Evolutionary conservation across 2,113 vertebrate species (phyloP).

Genomic region (Eublepharis macularius): DNA sequence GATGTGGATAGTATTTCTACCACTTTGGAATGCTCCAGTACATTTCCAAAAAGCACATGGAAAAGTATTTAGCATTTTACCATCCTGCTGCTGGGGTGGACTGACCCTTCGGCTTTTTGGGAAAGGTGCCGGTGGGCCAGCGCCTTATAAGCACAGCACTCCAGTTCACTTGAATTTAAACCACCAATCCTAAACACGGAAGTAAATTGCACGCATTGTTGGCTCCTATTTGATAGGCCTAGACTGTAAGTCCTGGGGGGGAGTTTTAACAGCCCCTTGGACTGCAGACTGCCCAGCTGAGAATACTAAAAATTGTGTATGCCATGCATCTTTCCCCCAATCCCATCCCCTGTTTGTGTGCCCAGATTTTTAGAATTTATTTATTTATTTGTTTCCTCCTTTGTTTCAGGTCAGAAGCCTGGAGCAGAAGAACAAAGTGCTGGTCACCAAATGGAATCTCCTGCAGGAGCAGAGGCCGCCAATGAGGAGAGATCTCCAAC

Average conservation of each 20-base stretch:
- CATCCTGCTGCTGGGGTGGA: no score
- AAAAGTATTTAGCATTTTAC: no score
- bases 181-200: neutral
- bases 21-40: no score
- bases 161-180: neutral
- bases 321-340: neutral
- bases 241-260: neutral
- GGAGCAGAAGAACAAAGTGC: conserved; percentile 76
- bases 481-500: conserved; percentile 69
- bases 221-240: neutral
- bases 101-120: no score
- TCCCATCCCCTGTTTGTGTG: neutral
- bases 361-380: neutral
- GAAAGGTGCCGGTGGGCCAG: no score
- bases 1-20: no score
- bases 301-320: neutral
- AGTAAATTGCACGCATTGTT: neutral
- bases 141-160: neutral
- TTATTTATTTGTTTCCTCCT: no score
- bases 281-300: neutral
- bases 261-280: neutral
- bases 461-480: conserved; percentile 57
- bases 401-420: conserved; percentile 65
- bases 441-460: conserved; percentile 77
- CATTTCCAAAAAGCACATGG: no score